Conservation (phyloP, 2,113 vertebrate genomes). For the Murina feae region DNA sequence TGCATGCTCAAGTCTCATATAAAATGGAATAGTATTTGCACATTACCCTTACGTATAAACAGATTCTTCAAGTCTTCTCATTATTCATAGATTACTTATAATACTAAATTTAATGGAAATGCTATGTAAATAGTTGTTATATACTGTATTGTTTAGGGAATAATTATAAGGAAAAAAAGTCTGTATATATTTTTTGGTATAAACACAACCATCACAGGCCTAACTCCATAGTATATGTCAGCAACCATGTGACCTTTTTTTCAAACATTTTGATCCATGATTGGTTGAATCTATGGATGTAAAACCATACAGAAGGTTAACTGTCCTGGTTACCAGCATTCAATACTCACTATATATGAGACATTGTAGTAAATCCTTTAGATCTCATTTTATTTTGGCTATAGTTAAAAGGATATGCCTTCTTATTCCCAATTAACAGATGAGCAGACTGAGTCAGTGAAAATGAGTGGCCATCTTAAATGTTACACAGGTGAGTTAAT, state of each 20-base stretch:
- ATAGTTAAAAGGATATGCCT: not conserved
- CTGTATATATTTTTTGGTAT: not conserved
- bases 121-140: not conserved
- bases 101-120: not conserved
- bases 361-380: accelerated
- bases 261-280: not conserved
- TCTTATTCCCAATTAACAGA: not conserved
- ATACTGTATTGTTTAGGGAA: not conserved
- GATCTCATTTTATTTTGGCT: not conserved
- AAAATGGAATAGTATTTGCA: not conserved
- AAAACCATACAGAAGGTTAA: not conserved
- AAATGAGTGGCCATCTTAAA: not conserved
- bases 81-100: not conserved
- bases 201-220: not conserved
- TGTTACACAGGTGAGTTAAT: not conserved
- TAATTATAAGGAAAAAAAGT: not conserved
- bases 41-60: not conserved
- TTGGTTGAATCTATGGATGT: not conserved
- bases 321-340: accelerated
- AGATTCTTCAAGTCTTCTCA: too few species aligned
- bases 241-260: not conserved
- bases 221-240: not conserved
- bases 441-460: not conserved
- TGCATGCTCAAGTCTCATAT: not conserved
- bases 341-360: not conserved